Evolutionary conservation across 2,888 invertebrate genomes (phyloP).

Genomic region (Cetonia aurata): DNA sequence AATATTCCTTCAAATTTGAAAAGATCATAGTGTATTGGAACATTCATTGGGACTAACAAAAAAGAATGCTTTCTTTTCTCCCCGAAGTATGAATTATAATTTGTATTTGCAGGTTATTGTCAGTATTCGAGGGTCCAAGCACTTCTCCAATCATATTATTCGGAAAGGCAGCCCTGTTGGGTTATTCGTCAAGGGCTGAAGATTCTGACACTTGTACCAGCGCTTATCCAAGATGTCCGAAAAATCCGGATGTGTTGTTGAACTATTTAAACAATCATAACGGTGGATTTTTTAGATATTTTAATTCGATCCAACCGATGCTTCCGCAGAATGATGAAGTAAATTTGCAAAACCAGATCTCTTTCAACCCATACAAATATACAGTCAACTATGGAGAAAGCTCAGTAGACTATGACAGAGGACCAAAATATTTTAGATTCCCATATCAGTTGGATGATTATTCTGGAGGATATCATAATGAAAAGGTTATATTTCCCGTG

Average conservation of each 20-base stretch:
- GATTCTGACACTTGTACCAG: slow-evolving; percentile 71
- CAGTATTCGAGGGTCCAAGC: slow-evolving; percentile 69
- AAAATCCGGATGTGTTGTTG: slow-evolving; percentile 78
- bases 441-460: not conserved
- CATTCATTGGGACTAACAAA: too few relatives aligned
- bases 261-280: slow-evolving; percentile 87
- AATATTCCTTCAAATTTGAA: too few relatives aligned
- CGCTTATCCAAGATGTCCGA: slow-evolving; percentile 82
- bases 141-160: slow-evolving; percentile 79
- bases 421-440: too few relatives aligned
- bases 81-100: too few relatives aligned
- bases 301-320: slow-evolving; percentile 69
- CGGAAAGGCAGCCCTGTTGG: slow-evolving; percentile 81
- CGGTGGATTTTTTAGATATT: slow-evolving; percentile 87
- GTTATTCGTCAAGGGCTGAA: slow-evolving; percentile 74
- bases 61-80: too few relatives aligned
- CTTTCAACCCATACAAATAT: not conserved
- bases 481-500: slow-evolving; percentile 50
- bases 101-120: slow-evolving; percentile 75
- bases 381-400: not conserved
- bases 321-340: too few relatives aligned
- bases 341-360: too few relatives aligned
- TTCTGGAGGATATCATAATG: not conserved
- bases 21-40: too few relatives aligned
- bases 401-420: not conserved